Percentiles rank a stretch among this genome's conserved stretches.
phyloP scores from a whole-genome alignment of 2,113 vertebrate species.

The Rattus norvegicus region GRCr8 NC_086019.1:221570501-221571000 shows the following conservation, averaged over 20 bases:
- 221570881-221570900: not conserved
- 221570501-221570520: constrained; percentile 91
- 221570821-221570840: constrained; percentile 70
- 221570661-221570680: not conserved
- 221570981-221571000: not conserved
- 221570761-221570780: constrained; percentile 16
- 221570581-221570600: constrained; percentile 87
- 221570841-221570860: constrained; percentile 55
- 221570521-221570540: constrained; percentile 91
- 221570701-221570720: not conserved
- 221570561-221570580: constrained; percentile 84
- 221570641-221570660: constrained; percentile 73
- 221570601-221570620: constrained; percentile 84
- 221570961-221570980: not conserved
- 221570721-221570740: not conserved
- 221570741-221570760: not conserved
- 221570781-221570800: not conserved
- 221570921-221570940: constrained; percentile 34
- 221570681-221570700: not conserved
- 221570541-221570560: constrained; percentile 87
- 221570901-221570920: not conserved
- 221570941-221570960: not conserved
- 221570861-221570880: not conserved
- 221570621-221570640: constrained; percentile 80
- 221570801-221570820: constrained; percentile 64